A percentile compares a stretch with the other conserved stretches of the same genome.
Evolutionary conservation across 2,113 vertebrate genomes (phyloP).

Genomic region (Panthera leo): DNA sequence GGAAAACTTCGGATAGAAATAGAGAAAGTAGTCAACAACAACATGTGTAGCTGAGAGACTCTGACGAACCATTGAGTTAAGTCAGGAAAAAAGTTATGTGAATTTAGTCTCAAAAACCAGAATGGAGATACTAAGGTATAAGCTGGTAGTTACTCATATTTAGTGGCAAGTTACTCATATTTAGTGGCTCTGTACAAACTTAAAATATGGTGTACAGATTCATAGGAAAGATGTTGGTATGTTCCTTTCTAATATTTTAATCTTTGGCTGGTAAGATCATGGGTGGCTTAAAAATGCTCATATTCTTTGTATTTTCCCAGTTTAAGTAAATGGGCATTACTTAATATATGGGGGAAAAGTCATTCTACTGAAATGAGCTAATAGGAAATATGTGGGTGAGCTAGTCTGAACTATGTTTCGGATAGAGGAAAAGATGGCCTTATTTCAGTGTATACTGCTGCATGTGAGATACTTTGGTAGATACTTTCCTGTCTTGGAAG

Average conservation of each 20-base stretch:
- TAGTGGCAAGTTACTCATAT: conserved; percentile 1
- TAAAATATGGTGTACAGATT: conserved; percentile 37
- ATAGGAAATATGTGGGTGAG: background rate
- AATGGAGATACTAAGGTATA: conserved; percentile 4
- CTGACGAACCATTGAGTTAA: conserved; percentile 22
- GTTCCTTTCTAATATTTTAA: conserved; percentile 12
- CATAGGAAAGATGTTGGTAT: background rate
- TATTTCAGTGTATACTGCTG: background rate
- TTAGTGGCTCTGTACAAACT: conserved; percentile 31
- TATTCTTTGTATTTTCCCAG: background rate
- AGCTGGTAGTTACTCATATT: background rate
- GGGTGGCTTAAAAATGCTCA: conserved; percentile 22
- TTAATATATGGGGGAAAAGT: background rate
- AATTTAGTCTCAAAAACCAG: conserved; percentile 36
- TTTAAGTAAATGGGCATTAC: background rate
- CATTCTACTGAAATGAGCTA: conserved; percentile 23
- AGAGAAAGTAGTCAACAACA: conserved; percentile 13
- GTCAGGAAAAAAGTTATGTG: conserved; percentile 19
- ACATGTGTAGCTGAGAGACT: conserved; percentile 43
- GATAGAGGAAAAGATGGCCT: background rate
- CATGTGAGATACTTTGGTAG: background rate
- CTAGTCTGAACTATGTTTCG: conserved; percentile 8
- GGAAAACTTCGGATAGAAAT: background rate
- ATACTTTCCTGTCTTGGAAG: conserved; percentile 21
- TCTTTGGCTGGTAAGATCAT: conserved; percentile 5